Conservation (phyloP, 1,140 invertebrate species). For the Rhyacophila brunnea region DNA sequence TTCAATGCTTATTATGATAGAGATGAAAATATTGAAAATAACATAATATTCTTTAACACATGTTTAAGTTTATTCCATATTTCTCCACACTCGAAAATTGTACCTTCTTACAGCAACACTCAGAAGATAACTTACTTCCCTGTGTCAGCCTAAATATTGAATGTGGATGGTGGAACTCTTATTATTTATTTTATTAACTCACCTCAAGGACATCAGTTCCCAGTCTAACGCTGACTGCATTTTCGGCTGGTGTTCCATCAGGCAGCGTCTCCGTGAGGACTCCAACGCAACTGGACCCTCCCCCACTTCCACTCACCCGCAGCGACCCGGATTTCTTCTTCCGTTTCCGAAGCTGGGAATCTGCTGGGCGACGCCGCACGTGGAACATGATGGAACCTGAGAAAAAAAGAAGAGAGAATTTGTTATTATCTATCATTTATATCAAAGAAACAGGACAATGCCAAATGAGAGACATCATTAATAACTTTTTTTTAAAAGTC, state of each 20-base stretch:
- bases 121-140: too few relatives aligned
- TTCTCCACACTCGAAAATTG: too few relatives aligned
- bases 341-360: conserved; percentile 82
- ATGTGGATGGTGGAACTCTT: too few relatives aligned
- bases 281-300: conserved; percentile 47
- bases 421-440: not conserved
- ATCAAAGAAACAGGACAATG: too few relatives aligned
- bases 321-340: conserved; percentile 82
- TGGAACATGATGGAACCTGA: conserved; percentile 94
- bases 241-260: conserved; percentile 59
- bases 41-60: too few relatives aligned
- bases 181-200: conserved; percentile 11
- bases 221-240: conserved; percentile 59
- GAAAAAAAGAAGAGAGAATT: conserved; percentile 23
- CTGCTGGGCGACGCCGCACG: conserved; percentile 82
- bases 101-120: too few relatives aligned
- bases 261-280: conserved; percentile 61
- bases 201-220: conserved; percentile 64
- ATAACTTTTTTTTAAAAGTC: too few relatives aligned
- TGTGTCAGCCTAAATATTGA: too few relatives aligned
- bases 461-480: too few relatives aligned
- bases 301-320: conserved; percentile 53
- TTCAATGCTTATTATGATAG: too few relatives aligned
- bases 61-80: too few relatives aligned
- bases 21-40: too few relatives aligned